phyloP scores from a whole-genome alignment of 37 sponge, comb jelly and placozoan species.

The Tethya wilhelma region DNA sequence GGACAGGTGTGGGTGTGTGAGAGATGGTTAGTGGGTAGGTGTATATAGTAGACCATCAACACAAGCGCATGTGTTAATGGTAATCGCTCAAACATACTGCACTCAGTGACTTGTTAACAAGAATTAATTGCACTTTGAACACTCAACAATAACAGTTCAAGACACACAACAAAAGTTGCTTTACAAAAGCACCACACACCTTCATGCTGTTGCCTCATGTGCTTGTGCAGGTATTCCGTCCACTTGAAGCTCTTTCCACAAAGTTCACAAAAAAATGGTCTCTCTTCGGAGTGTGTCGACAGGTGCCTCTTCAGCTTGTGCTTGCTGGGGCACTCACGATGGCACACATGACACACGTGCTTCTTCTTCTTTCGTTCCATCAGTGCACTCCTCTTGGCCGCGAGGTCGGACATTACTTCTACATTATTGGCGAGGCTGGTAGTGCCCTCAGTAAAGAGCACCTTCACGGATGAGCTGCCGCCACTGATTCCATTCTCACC shows the following conservation, averaged over 20 bases:
- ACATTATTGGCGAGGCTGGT: background rate
- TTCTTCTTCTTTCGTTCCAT: background rate
- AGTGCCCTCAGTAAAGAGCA: background rate
- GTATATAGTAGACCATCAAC: too few species aligned
- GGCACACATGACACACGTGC: too few species aligned
- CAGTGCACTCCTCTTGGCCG: background rate
- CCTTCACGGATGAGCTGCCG: background rate
- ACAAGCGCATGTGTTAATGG: too few species aligned
- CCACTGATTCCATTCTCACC: too few species aligned
- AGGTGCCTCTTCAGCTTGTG: slow-evolving; percentile 71
- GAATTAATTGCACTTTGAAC: too few species aligned
- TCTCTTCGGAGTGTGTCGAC: slow-evolving; percentile 67
- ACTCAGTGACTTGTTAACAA: too few species aligned
- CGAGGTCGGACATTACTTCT: background rate
- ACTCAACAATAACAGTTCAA: too few species aligned
- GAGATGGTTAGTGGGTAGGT: too few species aligned
- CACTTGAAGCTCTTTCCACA: slow-evolving; percentile 74
- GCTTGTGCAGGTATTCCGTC: slow-evolving; percentile 75
- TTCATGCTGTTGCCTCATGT: slow-evolving; percentile 67
- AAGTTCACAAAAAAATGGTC: slow-evolving; percentile 59
- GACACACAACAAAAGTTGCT: too few species aligned
- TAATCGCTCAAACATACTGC: too few species aligned
- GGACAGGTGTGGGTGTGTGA: too few species aligned
- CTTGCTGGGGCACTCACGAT: slow-evolving; percentile 69
- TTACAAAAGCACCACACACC: too few species aligned